Conservation (phyloP, 2,797 vertebrate genomes). For the Spheniscus humboldti region DNA sequence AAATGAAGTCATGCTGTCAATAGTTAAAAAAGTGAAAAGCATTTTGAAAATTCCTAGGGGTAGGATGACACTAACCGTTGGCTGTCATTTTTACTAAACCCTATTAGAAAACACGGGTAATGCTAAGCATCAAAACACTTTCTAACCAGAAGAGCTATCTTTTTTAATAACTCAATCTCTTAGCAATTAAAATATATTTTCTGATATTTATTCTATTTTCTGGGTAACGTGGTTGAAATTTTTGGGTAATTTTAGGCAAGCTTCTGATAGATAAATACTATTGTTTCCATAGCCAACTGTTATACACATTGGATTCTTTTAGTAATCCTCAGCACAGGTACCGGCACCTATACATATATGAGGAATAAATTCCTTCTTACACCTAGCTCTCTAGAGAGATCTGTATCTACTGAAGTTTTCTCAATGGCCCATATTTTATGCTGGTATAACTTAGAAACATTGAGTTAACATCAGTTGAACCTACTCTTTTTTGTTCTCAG, state of each 20-base stretch:
- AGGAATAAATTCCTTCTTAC: neutral
- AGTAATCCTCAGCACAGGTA: neutral
- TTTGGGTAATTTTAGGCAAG: neutral
- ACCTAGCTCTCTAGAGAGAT: neutral
- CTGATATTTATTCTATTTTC: neutral
- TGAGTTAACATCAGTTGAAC: neutral
- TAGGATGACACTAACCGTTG: neutral
- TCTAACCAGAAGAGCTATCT: neutral
- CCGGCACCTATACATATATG: neutral
- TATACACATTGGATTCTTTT: neutral
- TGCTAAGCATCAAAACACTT: neutral
- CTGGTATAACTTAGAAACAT: neutral
- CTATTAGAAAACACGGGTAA: neutral
- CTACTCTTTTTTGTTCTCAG: neutral
- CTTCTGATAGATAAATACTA: neutral
- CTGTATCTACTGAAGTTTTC: neutral
- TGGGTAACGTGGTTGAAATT: neutral
- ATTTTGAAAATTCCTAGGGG: neutral
- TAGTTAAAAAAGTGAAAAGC: neutral
- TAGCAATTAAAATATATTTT: neutral
- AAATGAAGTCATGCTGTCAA: neutral
- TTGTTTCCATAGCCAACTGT: neutral
- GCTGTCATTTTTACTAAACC: neutral
- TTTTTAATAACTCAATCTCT: neutral
- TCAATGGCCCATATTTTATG: neutral